These are phyloP conservation scores for Prionace glauca DNA, from an alignment of 2,797 vertebrate species.

Conservation along the genomic window DNA sequence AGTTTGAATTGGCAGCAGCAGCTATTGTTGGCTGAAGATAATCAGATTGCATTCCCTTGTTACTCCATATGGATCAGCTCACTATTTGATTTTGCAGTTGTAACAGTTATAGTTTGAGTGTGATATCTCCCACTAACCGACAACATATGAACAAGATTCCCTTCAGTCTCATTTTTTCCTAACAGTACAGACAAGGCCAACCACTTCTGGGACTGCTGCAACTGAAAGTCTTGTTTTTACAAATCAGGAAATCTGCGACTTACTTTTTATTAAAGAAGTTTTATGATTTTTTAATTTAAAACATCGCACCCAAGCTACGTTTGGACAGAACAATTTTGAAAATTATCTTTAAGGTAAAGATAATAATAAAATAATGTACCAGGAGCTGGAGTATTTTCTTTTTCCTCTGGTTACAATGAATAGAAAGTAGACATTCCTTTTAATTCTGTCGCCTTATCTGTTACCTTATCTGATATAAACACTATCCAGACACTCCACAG, in stretches of 20 bases:
- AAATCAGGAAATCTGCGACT: neutral
- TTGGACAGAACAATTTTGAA: neutral
- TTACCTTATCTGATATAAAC: too few species aligned
- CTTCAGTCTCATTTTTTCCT: conserved; percentile 2
- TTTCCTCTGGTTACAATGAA: neutral
- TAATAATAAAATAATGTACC: neutral
- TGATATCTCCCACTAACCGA: conserved; percentile 10
- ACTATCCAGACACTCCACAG: neutral
- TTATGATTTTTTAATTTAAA: neutral
- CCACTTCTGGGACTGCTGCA: neutral
- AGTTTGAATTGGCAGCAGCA: conserved; percentile 21
- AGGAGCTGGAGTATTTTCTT: neutral
- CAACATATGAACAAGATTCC: conserved; percentile 24
- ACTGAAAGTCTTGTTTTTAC: neutral
- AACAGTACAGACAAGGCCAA: neutral
- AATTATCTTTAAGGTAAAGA: neutral
- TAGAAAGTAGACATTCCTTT: neutral
- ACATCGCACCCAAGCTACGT: neutral
- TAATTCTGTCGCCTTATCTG: neutral
- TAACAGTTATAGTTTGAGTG: conserved; percentile 18
- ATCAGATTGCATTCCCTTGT: conserved; percentile 13
- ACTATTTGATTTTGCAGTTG: conserved; percentile 32
- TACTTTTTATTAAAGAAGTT: neutral
- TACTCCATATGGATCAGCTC: conserved; percentile 3
- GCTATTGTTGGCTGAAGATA: neutral